Evolutionary conservation across 2,113 vertebrate genomes (phyloP).

Genomic region (Elephantulus edwardii): DNA sequence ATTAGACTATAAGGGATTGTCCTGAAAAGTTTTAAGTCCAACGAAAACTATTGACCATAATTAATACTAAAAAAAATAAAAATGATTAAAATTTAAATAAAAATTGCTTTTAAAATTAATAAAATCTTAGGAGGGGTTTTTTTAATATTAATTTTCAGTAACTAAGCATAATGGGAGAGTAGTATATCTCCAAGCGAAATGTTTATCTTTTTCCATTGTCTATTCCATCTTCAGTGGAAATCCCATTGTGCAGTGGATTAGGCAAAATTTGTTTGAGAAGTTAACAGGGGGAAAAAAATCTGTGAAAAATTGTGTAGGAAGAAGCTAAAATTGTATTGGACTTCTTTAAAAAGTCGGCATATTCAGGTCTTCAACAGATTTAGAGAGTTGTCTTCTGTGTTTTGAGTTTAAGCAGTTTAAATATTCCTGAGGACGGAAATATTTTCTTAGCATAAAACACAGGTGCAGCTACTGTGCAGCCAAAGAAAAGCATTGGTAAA

Average conservation of each 20-base stretch:
- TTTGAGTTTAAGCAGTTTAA: constrained; percentile 63
- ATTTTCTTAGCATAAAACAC: constrained; percentile 74
- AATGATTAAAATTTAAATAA: constrained; percentile 25
- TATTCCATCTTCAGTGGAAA: not conserved
- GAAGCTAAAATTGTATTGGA: constrained; percentile 42
- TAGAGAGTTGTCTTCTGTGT: constrained; percentile 43
- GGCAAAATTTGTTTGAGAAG: not conserved
- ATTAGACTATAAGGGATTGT: not conserved
- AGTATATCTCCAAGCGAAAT: constrained; percentile 22
- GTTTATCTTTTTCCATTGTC: not conserved
- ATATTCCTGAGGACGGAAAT: constrained; percentile 62
- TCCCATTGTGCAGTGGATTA: not conserved
- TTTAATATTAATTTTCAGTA: not conserved
- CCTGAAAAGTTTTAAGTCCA: not conserved
- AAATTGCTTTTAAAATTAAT: not conserved
- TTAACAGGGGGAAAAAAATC: not conserved
- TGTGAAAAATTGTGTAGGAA: not conserved
- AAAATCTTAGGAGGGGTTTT: not conserved
- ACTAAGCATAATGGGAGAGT: not conserved
- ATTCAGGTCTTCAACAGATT: constrained; percentile 8
- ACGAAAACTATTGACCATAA: not conserved
- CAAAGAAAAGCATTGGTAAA: constrained; percentile 50
- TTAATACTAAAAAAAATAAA: not conserved
- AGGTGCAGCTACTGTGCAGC: constrained; percentile 56
- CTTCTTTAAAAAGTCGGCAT: constrained; percentile 34